Conservation (phyloP, 2,888 invertebrate species). For the Scaeva pyrastri region DNA sequence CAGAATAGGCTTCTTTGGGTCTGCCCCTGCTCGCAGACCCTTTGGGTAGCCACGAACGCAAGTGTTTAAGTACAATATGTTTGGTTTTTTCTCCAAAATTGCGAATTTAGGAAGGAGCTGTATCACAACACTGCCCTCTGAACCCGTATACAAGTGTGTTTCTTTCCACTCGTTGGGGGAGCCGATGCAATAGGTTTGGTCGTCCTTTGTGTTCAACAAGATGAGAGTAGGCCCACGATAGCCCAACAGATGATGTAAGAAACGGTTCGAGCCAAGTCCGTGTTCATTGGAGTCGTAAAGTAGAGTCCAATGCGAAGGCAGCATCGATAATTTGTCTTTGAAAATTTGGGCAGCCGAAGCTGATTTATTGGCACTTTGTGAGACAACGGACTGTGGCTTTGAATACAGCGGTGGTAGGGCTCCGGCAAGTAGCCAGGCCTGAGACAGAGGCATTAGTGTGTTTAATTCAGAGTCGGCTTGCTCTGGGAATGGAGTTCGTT, state of each 20-base stretch:
- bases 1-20: conserved; percentile 91
- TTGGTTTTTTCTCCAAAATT: conserved; percentile 87
- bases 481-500: conserved; percentile 84
- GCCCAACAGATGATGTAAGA: conserved; percentile 92
- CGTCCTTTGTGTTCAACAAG: conserved; percentile 86
- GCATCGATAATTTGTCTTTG: conserved; percentile 87
- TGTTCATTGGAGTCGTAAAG: conserved; percentile 93
- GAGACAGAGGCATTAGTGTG: conserved; percentile 86
- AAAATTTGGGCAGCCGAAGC: conserved; percentile 84
- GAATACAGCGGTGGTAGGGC: conserved; percentile 87
- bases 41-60: conserved; percentile 93
- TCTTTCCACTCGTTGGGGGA: conserved; percentile 93
- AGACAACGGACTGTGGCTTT: conserved; percentile 82
- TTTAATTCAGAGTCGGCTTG: conserved; percentile 79
- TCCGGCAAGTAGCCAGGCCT: conserved; percentile 89
- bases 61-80: conserved; percentile 93
- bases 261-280: conserved; percentile 94
- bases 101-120: conserved; percentile 89
- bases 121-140: conserved; percentile 90
- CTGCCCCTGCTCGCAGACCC: conserved; percentile 92
- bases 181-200: conserved; percentile 90
- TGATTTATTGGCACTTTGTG: conserved; percentile 78
- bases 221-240: conserved; percentile 87
- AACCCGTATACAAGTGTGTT: conserved; percentile 93
- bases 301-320: conserved; percentile 93